Conservation (phyloP, 2,888 invertebrate genomes). For the Polymixis flavicincta region DNA sequence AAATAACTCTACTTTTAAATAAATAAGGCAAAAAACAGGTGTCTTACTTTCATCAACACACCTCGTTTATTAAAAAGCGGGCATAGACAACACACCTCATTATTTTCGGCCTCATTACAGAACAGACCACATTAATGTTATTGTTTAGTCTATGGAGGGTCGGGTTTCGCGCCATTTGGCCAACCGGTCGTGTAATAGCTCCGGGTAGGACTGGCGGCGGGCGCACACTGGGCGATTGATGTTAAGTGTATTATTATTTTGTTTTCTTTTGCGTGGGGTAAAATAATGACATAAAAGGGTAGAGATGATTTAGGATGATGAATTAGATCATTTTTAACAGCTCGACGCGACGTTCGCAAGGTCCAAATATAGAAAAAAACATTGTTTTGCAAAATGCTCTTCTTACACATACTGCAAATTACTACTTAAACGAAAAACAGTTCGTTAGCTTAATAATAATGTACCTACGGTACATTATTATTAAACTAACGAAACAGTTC, state of each 20-base stretch:
- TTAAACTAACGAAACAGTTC: too few species aligned
- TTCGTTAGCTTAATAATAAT: too few species aligned
- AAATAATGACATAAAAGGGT: neutral
- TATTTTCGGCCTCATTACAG: constrained; percentile 64
- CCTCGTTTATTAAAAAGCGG: constrained; percentile 11
- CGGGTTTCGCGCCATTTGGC: constrained; percentile 90
- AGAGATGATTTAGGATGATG: constrained; percentile 32
- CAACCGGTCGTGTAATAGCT: constrained; percentile 88
- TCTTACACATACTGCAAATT: neutral
- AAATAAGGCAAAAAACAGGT: neutral
- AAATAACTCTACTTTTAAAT: neutral
- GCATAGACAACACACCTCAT: constrained; percentile 59
- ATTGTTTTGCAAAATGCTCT: too few species aligned
- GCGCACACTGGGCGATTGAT: constrained; percentile 67
- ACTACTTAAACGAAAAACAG: too few species aligned
- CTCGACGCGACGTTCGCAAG: neutral
- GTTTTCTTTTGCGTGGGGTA: neutral
- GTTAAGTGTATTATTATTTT: constrained; percentile 16
- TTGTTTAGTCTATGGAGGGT: constrained; percentile 81
- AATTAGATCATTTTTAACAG: constrained; percentile 9
- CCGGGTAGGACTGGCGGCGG: constrained; percentile 69
- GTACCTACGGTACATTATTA: too few species aligned
- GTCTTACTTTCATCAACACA: neutral
- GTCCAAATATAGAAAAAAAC: too few species aligned
- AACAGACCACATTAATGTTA: constrained; percentile 64